Percentiles rank a stretch among this genome's conserved stretches.
phyloP scores from a whole-genome alignment of 1,140 invertebrate species.

The Lutraria rhynchaena region DNA sequence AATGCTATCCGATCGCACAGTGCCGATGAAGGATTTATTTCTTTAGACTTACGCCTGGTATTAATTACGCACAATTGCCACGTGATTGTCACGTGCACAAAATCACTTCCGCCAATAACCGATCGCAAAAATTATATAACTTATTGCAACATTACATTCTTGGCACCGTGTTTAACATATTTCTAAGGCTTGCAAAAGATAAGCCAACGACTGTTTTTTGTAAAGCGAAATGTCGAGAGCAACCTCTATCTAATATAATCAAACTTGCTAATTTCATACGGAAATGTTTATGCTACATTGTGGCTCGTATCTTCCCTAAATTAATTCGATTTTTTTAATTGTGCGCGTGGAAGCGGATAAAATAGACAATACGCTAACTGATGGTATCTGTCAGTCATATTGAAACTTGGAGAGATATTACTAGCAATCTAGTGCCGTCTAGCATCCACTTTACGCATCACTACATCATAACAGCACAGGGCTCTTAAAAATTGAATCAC shows the following conservation, averaged over 20 bases:
- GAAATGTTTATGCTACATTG: slow-evolving; percentile 36
- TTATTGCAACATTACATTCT: slow-evolving; percentile 21
- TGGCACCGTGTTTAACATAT: not conserved
- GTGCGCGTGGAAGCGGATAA: slow-evolving; percentile 37
- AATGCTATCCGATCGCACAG: slow-evolving; percentile 19
- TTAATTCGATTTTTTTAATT: slow-evolving; percentile 48
- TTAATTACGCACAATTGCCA: slow-evolving; percentile 26
- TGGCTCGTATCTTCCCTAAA: slow-evolving; percentile 29
- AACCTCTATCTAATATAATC: not conserved
- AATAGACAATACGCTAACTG: slow-evolving; percentile 24
- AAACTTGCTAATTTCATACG: slow-evolving; percentile 33
- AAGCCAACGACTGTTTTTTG: no score
- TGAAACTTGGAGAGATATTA: slow-evolving; percentile 25
- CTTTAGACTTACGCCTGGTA: not conserved
- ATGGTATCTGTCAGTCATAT: slow-evolving; percentile 26
- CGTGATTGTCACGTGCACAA: slow-evolving; percentile 15
- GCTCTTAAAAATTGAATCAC: no score
- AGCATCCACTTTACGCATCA: not conserved
- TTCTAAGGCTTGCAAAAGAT: no score
- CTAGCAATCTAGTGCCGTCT: not conserved
- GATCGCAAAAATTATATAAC: slow-evolving; percentile 25
- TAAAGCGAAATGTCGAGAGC: slow-evolving; percentile 6
- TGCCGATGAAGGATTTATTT: slow-evolving; percentile 9
- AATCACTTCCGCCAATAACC: slow-evolving; percentile 20
- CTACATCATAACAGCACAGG: not conserved